Evolutionary conservation across 1,140 invertebrate genomes (phyloP).

Genomic region (Hermatobates lingyangjiaoensis): DNA sequence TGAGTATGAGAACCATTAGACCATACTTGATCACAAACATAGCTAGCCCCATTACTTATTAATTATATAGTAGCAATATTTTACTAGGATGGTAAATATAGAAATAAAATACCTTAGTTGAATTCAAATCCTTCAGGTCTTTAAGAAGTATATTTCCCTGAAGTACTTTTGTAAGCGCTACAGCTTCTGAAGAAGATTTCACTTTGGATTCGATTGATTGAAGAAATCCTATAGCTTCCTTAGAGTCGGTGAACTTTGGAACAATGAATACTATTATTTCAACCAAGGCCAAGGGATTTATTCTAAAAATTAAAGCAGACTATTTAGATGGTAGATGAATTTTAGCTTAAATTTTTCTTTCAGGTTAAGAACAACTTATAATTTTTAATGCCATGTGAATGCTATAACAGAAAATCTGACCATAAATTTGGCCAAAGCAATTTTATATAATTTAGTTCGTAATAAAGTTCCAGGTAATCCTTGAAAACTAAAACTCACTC

Average conservation of each 20-base stretch:
- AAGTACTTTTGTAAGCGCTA: conserved; percentile 64
- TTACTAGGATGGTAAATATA: no score
- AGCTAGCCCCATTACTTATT: no score
- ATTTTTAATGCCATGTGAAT: neutral
- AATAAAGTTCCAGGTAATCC: neutral
- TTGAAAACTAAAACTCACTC: neutral
- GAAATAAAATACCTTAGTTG: conserved; percentile 58
- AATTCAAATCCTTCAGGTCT: conserved; percentile 59
- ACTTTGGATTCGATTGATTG: conserved; percentile 76
- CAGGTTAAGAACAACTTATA: neutral
- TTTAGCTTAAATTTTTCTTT: neutral
- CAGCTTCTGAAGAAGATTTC: conserved; percentile 68
- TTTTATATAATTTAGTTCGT: neutral
- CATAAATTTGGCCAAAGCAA: neutral
- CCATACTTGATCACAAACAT: no score
- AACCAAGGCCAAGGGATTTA: conserved; percentile 78
- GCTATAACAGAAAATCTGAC: neutral
- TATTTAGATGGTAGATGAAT: neutral
- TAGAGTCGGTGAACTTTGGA: conserved; percentile 58
- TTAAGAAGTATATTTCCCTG: conserved; percentile 70
- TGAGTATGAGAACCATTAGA: no score
- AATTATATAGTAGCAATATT: no score
- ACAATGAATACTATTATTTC: conserved; percentile 69
- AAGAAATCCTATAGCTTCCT: conserved; percentile 65
- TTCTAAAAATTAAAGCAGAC: conserved; percentile 38